Evolutionary conservation across 2,888 invertebrate genomes (phyloP), one percentile per base, ranked within the genome.

Genomic region (Stenodema calcarata): DNA sequence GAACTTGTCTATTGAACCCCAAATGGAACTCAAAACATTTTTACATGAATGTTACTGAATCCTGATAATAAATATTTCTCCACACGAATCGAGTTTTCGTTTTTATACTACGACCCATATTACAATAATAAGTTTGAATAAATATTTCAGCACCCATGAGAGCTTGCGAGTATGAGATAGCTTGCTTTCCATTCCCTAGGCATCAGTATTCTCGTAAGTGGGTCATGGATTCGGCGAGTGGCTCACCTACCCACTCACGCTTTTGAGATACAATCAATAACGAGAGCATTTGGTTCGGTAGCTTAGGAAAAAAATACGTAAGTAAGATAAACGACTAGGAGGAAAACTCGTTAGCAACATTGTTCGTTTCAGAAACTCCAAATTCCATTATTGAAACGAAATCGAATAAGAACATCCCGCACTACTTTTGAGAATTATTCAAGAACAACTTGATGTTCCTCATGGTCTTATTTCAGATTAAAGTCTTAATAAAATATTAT

Each of bases 311-410:
- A 79, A 42, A 35, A 76, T 2, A 27, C 23, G 18, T 42, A 47
- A 79, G 79, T 42, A 79, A 79, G 79, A 79, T 44, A 79, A 79
- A 79, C 79, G 79, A 79, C 79, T 35, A 3, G 47, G 27, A 44
- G 27, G 42, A 0, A 23, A 79, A 79, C 47, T 79, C 79, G 44
- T 47, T 79, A 79, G 47, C 79, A 79, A 79, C 79, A 42, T 44
- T 23, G 79, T 79, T 44, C 79, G 47, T 76, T n/a, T n/a, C n/a
- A n/a, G n/a, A 41, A 78, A 78, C 42, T 41, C 78, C 44, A 44
- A 44, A 79, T n/a, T 79, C 79, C 79, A 79, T 79, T 79, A 79
- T 9, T 79, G 47, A 79, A 44, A 79, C 47, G 44, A 44, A 79
- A 47, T 79, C 47, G 9, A 44, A 79, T 47, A 47, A 11, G 18